Percentiles rank a stretch among this genome's conserved stretches.
Evolutionary conservation across 1,140 invertebrate genomes (phyloP).

Genomic region (Asobara japonica): DNA sequence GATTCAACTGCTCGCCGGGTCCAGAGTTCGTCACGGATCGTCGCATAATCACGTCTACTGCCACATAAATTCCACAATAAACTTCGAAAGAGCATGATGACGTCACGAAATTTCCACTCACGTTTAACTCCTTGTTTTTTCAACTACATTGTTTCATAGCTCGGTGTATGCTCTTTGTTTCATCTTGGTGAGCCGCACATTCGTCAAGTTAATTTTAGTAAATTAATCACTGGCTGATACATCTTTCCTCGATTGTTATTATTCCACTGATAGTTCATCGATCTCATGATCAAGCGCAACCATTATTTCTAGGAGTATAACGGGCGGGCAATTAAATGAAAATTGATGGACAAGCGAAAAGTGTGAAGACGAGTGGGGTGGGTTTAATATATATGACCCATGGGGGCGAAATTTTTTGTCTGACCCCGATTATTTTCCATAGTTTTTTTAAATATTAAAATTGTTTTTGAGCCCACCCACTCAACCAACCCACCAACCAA

Average conservation of each 20-base stretch:
- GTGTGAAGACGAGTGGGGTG: not conserved
- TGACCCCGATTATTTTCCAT: no score
- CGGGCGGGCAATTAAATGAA: not conserved
- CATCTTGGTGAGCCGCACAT: not conserved
- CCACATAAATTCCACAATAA: constrained; percentile 6
- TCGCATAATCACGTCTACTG: constrained; percentile 1
- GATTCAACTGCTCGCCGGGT: not conserved
- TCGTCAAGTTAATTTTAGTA: not conserved
- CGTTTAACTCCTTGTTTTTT: constrained; percentile 15
- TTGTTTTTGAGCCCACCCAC: no score
- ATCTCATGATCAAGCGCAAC: not conserved
- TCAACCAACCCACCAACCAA: no score
- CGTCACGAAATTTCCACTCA: constrained; percentile 59
- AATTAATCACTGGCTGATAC: constrained; percentile 6
- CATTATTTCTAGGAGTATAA: not conserved
- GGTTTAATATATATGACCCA: no score
- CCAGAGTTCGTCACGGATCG: constrained; percentile 24
- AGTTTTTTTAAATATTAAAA: not conserved
- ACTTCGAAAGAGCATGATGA: constrained; percentile 32
- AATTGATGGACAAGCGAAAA: not conserved
- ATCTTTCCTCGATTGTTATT: constrained; percentile 27
- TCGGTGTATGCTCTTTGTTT: not conserved
- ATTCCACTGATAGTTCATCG: constrained; percentile 17
- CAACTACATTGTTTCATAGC: constrained; percentile 39
- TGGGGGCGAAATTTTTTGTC: no score